phyloP scores from a whole-genome alignment of 2,113 vertebrate species.

The Eublepharis macularius region DNA sequence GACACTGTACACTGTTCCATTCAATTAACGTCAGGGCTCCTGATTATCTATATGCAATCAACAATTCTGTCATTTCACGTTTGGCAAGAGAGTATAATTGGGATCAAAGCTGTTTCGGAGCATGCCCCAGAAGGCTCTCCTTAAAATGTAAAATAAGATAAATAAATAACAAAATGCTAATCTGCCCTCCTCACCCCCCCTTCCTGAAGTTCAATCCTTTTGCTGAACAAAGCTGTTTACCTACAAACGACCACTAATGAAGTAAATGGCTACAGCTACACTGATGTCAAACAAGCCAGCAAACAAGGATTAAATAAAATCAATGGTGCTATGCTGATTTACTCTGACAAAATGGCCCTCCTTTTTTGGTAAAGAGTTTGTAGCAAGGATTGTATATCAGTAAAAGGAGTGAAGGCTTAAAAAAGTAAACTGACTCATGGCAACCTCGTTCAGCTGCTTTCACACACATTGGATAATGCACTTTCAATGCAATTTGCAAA shows the following conservation, averaged over 20 bases:
- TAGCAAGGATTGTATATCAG: neutral
- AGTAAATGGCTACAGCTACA: neutral
- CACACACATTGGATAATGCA: no score
- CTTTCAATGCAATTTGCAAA: no score
- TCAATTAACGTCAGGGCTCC: neutral
- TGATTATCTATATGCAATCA: neutral
- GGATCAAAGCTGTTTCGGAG: neutral
- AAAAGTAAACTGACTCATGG: no score
- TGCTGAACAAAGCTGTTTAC: neutral
- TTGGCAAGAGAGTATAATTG: neutral
- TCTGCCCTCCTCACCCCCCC: neutral
- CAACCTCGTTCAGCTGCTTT: no score
- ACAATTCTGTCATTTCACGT: neutral
- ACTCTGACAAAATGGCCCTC: neutral
- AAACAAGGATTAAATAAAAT: conserved; percentile 6
- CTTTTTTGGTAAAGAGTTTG: neutral
- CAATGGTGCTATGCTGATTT: neutral
- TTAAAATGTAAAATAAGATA: neutral
- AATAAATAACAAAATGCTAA: neutral
- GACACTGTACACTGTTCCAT: neutral
- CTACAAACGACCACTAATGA: neutral
- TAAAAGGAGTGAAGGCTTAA: neutral
- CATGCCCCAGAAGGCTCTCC: neutral
- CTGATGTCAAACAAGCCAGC: conserved; percentile 2
- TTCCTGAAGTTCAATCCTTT: neutral